These are phyloP conservation scores for Berghia stephanieae DNA, from an alignment of 1,140 invertebrate genomes.

Conservation along the genomic window DNA sequence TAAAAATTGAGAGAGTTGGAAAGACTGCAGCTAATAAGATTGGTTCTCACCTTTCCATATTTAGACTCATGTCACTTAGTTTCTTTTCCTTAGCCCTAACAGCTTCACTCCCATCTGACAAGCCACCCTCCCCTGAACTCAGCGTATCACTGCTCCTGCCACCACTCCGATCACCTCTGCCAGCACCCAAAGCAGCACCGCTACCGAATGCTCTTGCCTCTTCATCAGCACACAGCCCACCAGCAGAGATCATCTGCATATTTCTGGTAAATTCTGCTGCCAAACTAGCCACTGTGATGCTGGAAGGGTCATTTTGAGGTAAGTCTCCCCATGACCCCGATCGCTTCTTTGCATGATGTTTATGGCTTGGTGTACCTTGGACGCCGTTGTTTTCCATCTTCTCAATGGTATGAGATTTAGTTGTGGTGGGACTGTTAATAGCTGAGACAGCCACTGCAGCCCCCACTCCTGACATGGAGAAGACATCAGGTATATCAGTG, in stretches of 20 bases:
- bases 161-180: not conserved
- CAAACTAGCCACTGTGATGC: not conserved
- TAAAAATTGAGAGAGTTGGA: too few relatives aligned
- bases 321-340: slow-evolving; percentile 45
- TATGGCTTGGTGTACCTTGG: not conserved
- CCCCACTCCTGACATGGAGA: not conserved
- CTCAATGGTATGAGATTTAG: slow-evolving; percentile 43
- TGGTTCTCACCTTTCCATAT: slow-evolving; percentile 30
- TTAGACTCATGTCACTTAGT: slow-evolving; percentile 24
- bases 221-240: not conserved
- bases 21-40: too few relatives aligned
- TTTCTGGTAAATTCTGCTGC: not conserved
- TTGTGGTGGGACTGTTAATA: not conserved
- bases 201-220: not conserved
- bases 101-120: not conserved
- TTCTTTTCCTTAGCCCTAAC: slow-evolving; percentile 16
- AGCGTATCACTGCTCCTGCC: not conserved
- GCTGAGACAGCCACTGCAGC: not conserved
- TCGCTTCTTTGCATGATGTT: slow-evolving; percentile 37
- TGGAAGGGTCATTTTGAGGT: slow-evolving; percentile 33
- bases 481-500: slow-evolving; percentile 29
- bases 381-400: slow-evolving; percentile 42
- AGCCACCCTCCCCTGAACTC: not conserved
- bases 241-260: not conserved
- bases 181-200: not conserved